Conservation (phyloP, 1,140 invertebrate species). For the Choristoneura fumiferana region DNA sequence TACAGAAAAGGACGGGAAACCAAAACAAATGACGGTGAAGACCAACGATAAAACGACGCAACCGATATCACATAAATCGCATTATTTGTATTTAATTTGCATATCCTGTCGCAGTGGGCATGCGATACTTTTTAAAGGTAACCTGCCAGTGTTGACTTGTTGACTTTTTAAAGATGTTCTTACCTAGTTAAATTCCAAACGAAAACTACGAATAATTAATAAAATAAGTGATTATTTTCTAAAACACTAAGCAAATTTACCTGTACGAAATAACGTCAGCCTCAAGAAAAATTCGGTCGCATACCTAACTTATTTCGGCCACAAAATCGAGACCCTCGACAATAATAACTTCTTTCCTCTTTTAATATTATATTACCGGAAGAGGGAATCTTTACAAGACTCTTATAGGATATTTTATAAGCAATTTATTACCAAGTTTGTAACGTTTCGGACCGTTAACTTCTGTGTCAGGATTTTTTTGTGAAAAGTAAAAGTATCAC, state of each 20-base stretch:
- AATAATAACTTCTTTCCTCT: conserved; percentile 9
- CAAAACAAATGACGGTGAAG: conserved; percentile 10
- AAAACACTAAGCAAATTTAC: too few species aligned
- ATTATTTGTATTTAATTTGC: conserved; percentile 16
- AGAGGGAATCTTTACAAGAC: conserved; percentile 6
- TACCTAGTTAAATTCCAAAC: too few species aligned
- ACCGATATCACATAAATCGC: not conserved
- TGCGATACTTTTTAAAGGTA: conserved; percentile 6
- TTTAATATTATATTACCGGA: conserved; percentile 13
- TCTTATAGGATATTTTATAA: conserved; percentile 18
- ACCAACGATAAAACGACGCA: conserved; percentile 4
- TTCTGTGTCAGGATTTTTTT: conserved; percentile 15
- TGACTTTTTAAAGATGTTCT: too few species aligned
- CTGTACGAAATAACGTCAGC: not conserved
- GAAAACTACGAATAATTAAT: too few species aligned
- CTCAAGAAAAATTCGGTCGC: not conserved
- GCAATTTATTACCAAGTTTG: conserved; percentile 15
- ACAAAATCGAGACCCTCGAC: not conserved
- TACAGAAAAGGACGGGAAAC: not conserved
- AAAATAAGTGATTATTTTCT: too few species aligned
- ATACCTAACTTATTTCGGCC: not conserved
- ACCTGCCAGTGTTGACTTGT: not conserved
- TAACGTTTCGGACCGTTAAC: conserved; percentile 10
- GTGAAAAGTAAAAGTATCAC: not conserved
- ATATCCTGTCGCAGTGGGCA: not conserved